Evolutionary conservation across 23 tunicate genomes (phyloP), one percentile per base, ranked within the genome.

Genomic region (Halocynthia roretzi): DNA sequence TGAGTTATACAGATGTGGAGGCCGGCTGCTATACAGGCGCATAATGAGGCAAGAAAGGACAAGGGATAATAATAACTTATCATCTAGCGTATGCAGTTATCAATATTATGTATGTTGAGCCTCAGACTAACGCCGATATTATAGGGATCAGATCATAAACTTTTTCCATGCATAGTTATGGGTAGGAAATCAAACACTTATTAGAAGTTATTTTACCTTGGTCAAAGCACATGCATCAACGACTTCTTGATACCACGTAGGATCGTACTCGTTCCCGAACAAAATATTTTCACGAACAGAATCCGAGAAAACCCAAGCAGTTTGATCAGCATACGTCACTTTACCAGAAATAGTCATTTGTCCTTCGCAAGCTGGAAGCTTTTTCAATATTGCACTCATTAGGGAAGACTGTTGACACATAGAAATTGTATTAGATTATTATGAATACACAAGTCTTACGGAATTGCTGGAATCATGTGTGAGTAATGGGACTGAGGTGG

Each of bases 261-360:
- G 44, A 40, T 83, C 84, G 56, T 77, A 87, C 18, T 83, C 83
- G 64, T 77, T 84, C 10, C 94, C 94, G 67, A 87, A 83, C 56
- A 87, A 78, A 51, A 87, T 83, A 55, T 87, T 87, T 57, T 87
- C 82, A 40, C 83, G 73, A 10, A 87, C 62, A 8, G 87, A 77
- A 0, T 77, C 94, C 12, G 80, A 82, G 67, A 83, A 83, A 21
- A 87, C 20, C 94, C 94, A 87, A 7, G 94, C 84, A 15, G 77
- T 61, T 79, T 87, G 94, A 57, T 84, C 63, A 55, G 74, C 54
- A 55, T 87, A 87, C 69, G 77, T 81, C 63, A 87, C 52, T 21
- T 78, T 67, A 8, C 94, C 94, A 58, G 18, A 58, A 58, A 58
- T 4, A 2, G 20, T 67, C 20, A 15, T 67, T n/a, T 67, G 0